A percentile compares a stretch with the other conserved stretches of the same genome.
phyloP scores from a whole-genome alignment of 1,140 invertebrate species.

The Oryzaephilus surinamensis region DNA sequence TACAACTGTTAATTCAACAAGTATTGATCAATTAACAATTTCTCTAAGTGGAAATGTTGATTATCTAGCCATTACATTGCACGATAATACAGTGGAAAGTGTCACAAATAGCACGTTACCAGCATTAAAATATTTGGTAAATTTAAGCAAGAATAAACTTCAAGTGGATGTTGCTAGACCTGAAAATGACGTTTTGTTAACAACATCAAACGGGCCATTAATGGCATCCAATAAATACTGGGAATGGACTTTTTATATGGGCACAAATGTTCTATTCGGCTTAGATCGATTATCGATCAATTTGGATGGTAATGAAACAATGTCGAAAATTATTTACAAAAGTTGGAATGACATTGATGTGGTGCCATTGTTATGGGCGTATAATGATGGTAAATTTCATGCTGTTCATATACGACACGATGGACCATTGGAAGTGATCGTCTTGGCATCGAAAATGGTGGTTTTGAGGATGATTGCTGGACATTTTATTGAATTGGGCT shows the following conservation, averaged over 20 bases:
- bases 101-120: neutral
- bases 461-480: slow-evolving; percentile 24
- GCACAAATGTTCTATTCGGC: slow-evolving; percentile 26
- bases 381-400: slow-evolving; percentile 28
- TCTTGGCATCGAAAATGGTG: slow-evolving; percentile 29
- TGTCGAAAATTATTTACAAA: slow-evolving; percentile 30
- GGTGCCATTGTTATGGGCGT: slow-evolving; percentile 30
- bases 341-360: slow-evolving; percentile 21
- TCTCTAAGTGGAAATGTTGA: too few species aligned
- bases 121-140: slow-evolving; percentile 9
- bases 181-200: slow-evolving; percentile 23
- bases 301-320: slow-evolving; percentile 14
- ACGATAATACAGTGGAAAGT: slow-evolving; percentile 6
- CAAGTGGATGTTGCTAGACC: slow-evolving; percentile 15
- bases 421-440: slow-evolving; percentile 29
- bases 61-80: slow-evolving; percentile 11
- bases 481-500: slow-evolving; percentile 21
- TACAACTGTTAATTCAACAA: too few species aligned
- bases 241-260: slow-evolving; percentile 36
- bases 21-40: too few species aligned
- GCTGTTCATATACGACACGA: slow-evolving; percentile 26
- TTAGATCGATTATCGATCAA: slow-evolving; percentile 24
- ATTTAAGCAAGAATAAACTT: slow-evolving; percentile 5
- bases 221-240: slow-evolving; percentile 37
- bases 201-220: slow-evolving; percentile 33